Base-by-base conservation (phyloP, 2,797 vertebrate species). In the Malacoctenus gilli region DNA sequence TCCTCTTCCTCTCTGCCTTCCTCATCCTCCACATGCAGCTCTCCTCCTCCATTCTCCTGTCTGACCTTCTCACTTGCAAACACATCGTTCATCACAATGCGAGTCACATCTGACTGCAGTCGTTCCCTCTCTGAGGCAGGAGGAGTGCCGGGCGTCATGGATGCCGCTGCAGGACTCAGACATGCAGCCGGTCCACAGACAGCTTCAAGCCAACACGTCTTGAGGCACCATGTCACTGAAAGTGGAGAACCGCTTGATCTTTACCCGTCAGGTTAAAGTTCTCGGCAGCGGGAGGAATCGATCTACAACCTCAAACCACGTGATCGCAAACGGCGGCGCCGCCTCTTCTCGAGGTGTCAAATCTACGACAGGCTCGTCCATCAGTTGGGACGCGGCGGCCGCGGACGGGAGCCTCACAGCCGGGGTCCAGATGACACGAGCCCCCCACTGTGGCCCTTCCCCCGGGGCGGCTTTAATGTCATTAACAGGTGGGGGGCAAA, bases 401-500 rank as follows among this genome's bases (percentile, higher is more conserved):
- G 2, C 54, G 75, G 75, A 72, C 72, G 55, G 51, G 41, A 8
- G 63, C 22, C 58, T 72, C 42, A 14, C 63, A 50, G 68, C 75
- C 67, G 52, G 77, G 41, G 60, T 22, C 13, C 22, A 49, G 55
- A 65, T 73, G 65, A 64, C 72, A 70, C 63, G n/a, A 44, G 35
- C 57, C 67, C 68, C 59, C 57, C 0, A 12, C 59, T 1, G 38
- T 48, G 28, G 50, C 65, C 49, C 61, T 37, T 55, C 41, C 71
- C 68, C 76, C 1, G 66, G 72, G 63, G 39, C 52, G 62, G 82
- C 68, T 89, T 87, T 88, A 85, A 86, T 87, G 86, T 90, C 84
- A 91, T 92, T 90, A 91, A 90, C 90, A 92, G 90, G 91, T 92
- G 91, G 85, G 32, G 46, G 72, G 64, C 77, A 84, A 85, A 91